A percentile compares a stretch with the other conserved stretches of the same genome.
Conservation (phyloP, 2,113 vertebrate genomes). For the Oryzias curvinotus region DNA sequence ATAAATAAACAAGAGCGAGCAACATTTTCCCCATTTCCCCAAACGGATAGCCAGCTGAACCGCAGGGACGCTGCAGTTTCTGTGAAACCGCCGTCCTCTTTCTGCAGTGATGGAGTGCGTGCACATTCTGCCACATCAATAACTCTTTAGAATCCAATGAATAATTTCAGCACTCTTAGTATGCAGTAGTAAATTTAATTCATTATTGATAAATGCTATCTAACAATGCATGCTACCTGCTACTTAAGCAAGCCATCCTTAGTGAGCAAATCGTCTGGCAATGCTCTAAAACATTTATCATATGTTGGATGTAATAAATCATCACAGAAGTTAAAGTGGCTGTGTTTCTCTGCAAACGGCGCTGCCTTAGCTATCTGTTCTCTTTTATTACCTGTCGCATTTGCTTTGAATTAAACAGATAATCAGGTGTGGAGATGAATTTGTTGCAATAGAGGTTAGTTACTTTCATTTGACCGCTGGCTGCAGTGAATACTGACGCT, state of each 20-base stretch:
- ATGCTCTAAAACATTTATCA: slow-evolving; percentile 46
- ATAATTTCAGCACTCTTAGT: slow-evolving; percentile 33
- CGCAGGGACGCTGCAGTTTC: neutral
- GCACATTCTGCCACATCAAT: slow-evolving; percentile 27
- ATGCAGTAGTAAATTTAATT: slow-evolving; percentile 35
- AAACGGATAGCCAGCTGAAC: neutral
- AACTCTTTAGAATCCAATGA: slow-evolving; percentile 20
- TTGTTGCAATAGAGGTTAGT: slow-evolving; percentile 10
- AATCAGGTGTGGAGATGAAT: slow-evolving; percentile 30
- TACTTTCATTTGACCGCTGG: slow-evolving; percentile 15
- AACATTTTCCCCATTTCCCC: slow-evolving; percentile 6
- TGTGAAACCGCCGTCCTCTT: slow-evolving; percentile 6
- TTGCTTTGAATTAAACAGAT: slow-evolving; percentile 26
- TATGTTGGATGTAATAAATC: slow-evolving; percentile 45
- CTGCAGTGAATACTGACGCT: neutral
- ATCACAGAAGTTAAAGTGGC: slow-evolving; percentile 17
- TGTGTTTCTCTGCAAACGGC: neutral
- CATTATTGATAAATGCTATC: slow-evolving; percentile 55
- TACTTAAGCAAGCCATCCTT: slow-evolving; percentile 30
- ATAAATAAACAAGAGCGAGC: neutral
- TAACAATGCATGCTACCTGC: slow-evolving; percentile 30
- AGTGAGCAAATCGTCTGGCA: slow-evolving; percentile 35
- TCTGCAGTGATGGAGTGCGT: slow-evolving; percentile 32
- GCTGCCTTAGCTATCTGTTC: slow-evolving; percentile 3
- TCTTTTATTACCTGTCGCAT: slow-evolving; percentile 24